Evolutionary conservation across 2,113 vertebrate genomes (phyloP).

Genomic region (Stercorarius parasiticus): DNA sequence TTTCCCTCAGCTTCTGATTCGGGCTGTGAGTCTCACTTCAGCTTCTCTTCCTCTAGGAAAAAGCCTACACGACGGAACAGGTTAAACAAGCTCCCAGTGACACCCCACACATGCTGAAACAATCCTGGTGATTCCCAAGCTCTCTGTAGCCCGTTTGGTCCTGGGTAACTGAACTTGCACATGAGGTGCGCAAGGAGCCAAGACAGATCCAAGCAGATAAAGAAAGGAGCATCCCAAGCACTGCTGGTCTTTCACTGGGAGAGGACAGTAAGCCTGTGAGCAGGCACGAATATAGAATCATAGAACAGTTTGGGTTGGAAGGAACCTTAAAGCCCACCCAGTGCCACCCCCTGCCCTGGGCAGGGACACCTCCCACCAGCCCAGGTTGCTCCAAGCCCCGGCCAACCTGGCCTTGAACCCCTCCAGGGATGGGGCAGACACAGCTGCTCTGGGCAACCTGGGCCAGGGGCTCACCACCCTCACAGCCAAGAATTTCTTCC

Average conservation of each 20-base stretch:
- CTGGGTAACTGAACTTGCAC: background rate
- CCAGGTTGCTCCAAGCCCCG: too few relatives aligned
- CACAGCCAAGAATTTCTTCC: too few relatives aligned
- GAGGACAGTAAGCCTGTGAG: background rate
- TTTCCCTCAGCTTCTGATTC: background rate
- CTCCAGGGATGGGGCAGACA: too few relatives aligned
- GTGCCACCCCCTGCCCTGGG: too few relatives aligned
- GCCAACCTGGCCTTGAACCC: too few relatives aligned
- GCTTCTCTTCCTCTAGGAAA: background rate
- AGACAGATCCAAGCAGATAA: background rate
- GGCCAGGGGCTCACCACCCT: too few relatives aligned
- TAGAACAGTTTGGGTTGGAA: too few relatives aligned
- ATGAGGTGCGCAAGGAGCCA: rapidly evolving
- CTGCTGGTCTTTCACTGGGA: background rate
- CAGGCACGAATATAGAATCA: background rate
- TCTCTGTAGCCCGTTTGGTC: background rate
- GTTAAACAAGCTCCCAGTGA: background rate
- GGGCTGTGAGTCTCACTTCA: background rate
- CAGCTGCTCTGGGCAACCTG: too few relatives aligned
- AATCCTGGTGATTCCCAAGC: too few relatives aligned
- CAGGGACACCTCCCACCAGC: too few relatives aligned
- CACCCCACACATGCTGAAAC: background rate
- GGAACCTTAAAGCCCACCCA: too few relatives aligned
- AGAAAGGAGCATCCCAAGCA: rapidly evolving
- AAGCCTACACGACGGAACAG: background rate